These are phyloP conservation scores for Danionella cerebrum DNA, from an alignment of 2,113 vertebrate genomes.

Conservation along the genomic window DNA sequence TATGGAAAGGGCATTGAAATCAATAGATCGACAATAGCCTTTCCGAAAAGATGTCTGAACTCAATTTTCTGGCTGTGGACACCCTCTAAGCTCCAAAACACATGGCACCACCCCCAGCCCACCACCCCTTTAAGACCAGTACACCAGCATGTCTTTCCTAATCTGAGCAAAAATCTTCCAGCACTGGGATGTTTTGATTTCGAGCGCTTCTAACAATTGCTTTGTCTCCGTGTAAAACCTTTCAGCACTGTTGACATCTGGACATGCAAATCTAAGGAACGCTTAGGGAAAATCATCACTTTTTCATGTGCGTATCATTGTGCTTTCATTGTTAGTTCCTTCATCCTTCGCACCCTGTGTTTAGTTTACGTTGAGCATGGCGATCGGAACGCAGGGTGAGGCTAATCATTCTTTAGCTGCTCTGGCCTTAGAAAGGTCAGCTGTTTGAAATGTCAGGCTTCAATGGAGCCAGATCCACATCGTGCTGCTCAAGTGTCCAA, in stretches of 20 bases:
- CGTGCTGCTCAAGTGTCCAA: conserved; percentile 84
- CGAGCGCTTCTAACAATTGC: neutral
- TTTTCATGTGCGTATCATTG: no score
- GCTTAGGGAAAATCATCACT: no score
- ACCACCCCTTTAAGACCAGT: neutral
- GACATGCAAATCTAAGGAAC: no score
- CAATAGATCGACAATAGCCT: conserved; percentile 88
- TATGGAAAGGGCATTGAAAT: conserved; percentile 98
- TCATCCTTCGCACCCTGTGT: neutral
- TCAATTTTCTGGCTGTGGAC: conserved; percentile 87
- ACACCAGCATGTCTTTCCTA: neutral
- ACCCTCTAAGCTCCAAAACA: conserved; percentile 44
- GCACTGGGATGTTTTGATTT: neutral
- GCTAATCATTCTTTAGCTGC: conserved; percentile 96
- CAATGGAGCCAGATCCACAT: conserved; percentile 83
- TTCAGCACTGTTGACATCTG: no score
- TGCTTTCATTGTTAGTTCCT: neutral
- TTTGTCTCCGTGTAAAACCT: no score
- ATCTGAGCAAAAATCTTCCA: neutral
- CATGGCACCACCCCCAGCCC: no score
- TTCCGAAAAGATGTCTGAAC: conserved; percentile 84
- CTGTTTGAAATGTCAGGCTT: conserved; percentile 99
- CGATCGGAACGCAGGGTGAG: conserved; percentile 84
- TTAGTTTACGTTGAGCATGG: conserved; percentile 64
- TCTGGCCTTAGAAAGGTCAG: conserved; percentile 93